Evolutionary conservation across 2,113 vertebrate genomes (phyloP).

Genomic region (Rhinoderma darwinii): DNA sequence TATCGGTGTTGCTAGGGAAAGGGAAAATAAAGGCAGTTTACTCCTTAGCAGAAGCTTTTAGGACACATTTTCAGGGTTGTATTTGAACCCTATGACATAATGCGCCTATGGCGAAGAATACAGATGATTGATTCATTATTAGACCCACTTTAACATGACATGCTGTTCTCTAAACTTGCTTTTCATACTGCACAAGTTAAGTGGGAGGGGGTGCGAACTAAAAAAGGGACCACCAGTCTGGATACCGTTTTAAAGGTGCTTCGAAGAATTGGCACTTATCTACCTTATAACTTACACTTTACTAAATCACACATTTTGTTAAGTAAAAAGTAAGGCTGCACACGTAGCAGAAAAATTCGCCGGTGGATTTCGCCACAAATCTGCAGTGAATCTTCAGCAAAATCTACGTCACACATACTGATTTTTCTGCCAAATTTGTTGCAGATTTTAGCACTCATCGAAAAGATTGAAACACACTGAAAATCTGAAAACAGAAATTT

Average conservation of each 20-base stretch:
- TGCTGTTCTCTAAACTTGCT: not conserved
- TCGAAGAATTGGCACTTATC: not conserved
- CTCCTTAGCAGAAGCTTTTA: not conserved
- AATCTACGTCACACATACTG: too few species aligned
- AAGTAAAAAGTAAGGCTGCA: too few species aligned
- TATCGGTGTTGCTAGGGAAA: not conserved
- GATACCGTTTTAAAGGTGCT: not conserved
- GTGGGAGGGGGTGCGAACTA: too few species aligned
- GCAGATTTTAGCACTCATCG: too few species aligned
- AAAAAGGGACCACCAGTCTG: not conserved
- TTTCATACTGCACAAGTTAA: not conserved
- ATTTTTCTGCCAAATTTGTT: too few species aligned
- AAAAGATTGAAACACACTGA: too few species aligned
- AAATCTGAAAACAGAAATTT: too few species aligned
- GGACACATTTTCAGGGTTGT: not conserved
- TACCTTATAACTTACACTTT: not conserved
- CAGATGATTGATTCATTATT: slow-evolving; percentile 1
- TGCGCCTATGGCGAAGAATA: not conserved
- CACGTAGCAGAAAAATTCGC: too few species aligned
- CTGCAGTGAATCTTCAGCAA: too few species aligned
- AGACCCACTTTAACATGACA: not conserved
- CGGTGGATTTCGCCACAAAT: too few species aligned
- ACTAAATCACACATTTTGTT: too few species aligned
- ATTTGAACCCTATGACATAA: not conserved
- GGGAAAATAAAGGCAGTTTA: slow-evolving; percentile 26